Evolutionary conservation across 2,888 invertebrate genomes (phyloP).

Genomic region (Drosophila neutralis): DNA sequence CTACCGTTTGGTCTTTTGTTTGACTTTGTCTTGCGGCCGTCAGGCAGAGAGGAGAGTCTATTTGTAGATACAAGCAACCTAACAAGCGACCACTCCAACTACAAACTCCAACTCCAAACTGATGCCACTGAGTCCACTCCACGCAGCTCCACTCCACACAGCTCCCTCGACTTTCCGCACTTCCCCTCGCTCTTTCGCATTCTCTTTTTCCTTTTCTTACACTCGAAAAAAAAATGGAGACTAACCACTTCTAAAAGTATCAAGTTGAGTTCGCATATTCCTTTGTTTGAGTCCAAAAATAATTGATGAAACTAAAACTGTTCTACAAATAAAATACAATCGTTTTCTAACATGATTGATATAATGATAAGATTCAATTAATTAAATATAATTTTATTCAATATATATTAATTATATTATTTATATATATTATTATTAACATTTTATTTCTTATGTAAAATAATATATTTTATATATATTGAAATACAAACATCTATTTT

Average conservation of each 20-base stretch:
- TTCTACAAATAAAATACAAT: neutral
- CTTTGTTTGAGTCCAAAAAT: too few relatives aligned
- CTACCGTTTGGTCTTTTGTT: constrained; percentile 80
- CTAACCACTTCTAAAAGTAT: neutral
- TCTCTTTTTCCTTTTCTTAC: constrained; percentile 7
- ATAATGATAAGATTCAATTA: neutral
- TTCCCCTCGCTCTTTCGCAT: constrained; percentile 24
- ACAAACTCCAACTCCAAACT: constrained; percentile 16
- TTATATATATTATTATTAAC: too few relatives aligned
- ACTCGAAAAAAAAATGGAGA: neutral
- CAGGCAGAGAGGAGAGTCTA: constrained; percentile 61
- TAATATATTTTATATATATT: neutral
- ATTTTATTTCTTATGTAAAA: neutral
- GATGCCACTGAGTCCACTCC: constrained; percentile 40
- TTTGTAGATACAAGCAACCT: constrained; percentile 76
- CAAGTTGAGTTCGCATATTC: neutral
- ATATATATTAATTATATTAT: neutral
- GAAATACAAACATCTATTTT: neutral
- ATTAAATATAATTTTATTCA: too few relatives aligned
- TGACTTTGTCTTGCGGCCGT: constrained; percentile 77
- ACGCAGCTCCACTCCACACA: neutral
- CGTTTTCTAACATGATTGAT: neutral
- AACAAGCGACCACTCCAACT: constrained; percentile 55
- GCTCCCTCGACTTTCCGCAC: constrained; percentile 18
- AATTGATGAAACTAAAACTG: neutral